phyloP scores from a whole-genome alignment of 1,140 invertebrate genomes.

The Drosophila ogumai region DNA sequence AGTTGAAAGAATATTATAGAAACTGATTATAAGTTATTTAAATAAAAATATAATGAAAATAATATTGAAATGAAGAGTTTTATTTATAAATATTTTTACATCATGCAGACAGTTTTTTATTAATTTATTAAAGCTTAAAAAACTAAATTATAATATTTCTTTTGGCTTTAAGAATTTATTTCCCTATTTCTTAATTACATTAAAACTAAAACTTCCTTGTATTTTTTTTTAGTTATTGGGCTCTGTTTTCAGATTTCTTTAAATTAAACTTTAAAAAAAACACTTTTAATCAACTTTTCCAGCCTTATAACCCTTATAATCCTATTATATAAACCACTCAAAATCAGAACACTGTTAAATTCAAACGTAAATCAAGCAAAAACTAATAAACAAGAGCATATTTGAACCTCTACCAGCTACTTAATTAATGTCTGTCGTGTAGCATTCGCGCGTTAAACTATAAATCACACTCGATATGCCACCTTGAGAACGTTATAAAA shows the following conservation, averaged over 20 bases:
- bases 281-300: no score
- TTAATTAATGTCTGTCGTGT: conserved; percentile 2
- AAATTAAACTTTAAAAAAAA: no score
- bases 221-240: no score
- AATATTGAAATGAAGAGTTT: not conserved
- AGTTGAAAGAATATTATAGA: not conserved
- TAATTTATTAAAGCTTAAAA: not conserved
- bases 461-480: conserved; percentile 1
- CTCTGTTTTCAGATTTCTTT: no score
- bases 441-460: conserved; percentile 3
- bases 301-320: no score
- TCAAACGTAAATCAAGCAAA: conserved; percentile 1
- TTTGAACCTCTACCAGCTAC: conserved; percentile 8
- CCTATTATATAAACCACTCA: not conserved
- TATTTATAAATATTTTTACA: not conserved
- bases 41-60: not conserved
- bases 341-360: not conserved
- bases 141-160: not conserved
- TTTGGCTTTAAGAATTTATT: not conserved
- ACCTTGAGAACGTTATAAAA: conserved; percentile 5
- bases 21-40: not conserved
- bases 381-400: not conserved
- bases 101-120: not conserved
- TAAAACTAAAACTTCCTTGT: no score
- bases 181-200: not conserved